These are phyloP conservation scores for Toxotes lorentzi DNA, from an alignment of 2,797 vertebrate genomes.

Conservation along the genomic window DNA sequence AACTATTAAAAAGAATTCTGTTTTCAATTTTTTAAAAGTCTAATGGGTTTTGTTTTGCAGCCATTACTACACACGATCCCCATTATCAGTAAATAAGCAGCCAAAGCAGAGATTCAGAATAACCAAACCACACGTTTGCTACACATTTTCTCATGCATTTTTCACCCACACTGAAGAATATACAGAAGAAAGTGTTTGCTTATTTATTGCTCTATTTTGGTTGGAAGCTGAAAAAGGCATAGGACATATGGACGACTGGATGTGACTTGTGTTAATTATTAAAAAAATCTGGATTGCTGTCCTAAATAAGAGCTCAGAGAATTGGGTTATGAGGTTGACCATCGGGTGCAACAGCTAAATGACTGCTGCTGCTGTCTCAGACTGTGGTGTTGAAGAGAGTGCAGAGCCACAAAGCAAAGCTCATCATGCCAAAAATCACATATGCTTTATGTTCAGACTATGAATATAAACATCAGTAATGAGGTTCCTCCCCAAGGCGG, in stretches of 20 bases:
- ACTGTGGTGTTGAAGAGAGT: conserved; percentile 18
- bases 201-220: not conserved
- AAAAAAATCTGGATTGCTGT: conserved; percentile 3
- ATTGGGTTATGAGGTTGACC: not conserved
- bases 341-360: conserved; percentile 20
- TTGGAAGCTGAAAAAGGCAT: not conserved
- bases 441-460: conserved; percentile 24
- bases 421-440: conserved; percentile 46
- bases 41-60: conserved; percentile 7
- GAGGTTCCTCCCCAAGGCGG: conserved; percentile 32
- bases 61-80: not conserved
- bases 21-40: not conserved
- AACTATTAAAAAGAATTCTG: not conserved
- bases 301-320: conserved; percentile 1
- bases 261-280: conserved; percentile 1
- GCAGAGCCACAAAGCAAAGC: conserved; percentile 17
- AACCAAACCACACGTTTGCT: not conserved
- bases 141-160: not conserved
- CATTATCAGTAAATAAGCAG: not conserved
- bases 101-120: conserved; percentile 5
- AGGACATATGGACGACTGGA: not conserved
- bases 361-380: conserved; percentile 10
- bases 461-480: conserved; percentile 55
- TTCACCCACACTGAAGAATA: not conserved
- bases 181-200: not conserved